Conservation (phyloP, 1,140 invertebrate species). For the Lanistes nyassanus region DNA sequence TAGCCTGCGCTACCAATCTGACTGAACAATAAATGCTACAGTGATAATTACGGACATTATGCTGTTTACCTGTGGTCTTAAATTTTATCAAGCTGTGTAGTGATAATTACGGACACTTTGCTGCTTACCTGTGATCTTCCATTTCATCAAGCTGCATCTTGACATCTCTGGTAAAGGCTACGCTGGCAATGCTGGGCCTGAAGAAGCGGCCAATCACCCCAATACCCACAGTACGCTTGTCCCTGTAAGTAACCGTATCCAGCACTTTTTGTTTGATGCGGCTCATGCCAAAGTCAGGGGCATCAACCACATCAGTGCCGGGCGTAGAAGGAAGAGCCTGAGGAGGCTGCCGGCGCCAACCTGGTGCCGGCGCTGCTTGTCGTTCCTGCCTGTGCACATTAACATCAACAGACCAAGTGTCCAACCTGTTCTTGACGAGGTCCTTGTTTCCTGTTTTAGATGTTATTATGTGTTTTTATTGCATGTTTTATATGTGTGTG, state of each 20-base stretch:
- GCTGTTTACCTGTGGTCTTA: background rate
- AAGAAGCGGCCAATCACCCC: slow-evolving; percentile 84
- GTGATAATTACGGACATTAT: too few species aligned
- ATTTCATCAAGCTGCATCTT: slow-evolving; percentile 87
- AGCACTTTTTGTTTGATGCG: slow-evolving; percentile 68
- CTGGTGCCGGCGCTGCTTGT: slow-evolving; percentile 40
- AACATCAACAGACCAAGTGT: too few species aligned
- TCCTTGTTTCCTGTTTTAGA: too few species aligned
- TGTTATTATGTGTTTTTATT: too few species aligned
- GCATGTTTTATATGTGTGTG: too few species aligned
- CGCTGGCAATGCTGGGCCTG: slow-evolving; percentile 71
- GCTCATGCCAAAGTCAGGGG: slow-evolving; percentile 58
- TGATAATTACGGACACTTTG: background rate
- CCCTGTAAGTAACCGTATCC: slow-evolving; percentile 81
- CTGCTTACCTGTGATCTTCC: slow-evolving; percentile 80
- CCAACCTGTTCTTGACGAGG: too few species aligned
- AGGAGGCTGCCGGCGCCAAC: slow-evolving; percentile 53
- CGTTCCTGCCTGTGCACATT: slow-evolving; percentile 1
- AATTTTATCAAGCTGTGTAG: background rate
- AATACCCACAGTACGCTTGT: slow-evolving; percentile 85
- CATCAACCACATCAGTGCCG: slow-evolving; percentile 45
- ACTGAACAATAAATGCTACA: too few species aligned
- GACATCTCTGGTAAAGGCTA: slow-evolving; percentile 71
- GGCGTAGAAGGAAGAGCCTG: slow-evolving; percentile 50
- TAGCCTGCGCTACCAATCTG: too few species aligned